Evolutionary conservation across 2,888 invertebrate species (phyloP).

Genomic region (Orthonevra nobilis): DNA sequence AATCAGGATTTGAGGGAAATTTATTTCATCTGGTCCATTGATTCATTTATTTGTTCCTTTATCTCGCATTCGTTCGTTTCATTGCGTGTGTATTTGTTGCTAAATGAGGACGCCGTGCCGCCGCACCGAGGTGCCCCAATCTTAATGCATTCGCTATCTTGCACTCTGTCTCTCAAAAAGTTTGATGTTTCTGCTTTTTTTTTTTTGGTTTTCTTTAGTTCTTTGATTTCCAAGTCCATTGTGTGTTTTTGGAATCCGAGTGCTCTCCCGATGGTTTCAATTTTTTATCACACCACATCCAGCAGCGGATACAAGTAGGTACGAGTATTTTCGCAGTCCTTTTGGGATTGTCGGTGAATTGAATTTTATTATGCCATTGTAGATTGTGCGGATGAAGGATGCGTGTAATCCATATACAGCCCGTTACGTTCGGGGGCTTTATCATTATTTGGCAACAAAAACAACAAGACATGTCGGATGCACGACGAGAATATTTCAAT

Average conservation of each 20-base stretch:
- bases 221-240: slow-evolving; percentile 1
- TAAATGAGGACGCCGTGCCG: slow-evolving; percentile 25
- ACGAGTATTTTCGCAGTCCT: slow-evolving; percentile 33
- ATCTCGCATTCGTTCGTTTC: slow-evolving; percentile 60
- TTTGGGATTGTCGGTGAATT: slow-evolving; percentile 52
- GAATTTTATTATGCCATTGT: slow-evolving; percentile 62
- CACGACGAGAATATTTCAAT: slow-evolving; percentile 31
- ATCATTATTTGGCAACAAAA: slow-evolving; percentile 65
- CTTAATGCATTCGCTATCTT: slow-evolving; percentile 70
- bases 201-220: too few species aligned
- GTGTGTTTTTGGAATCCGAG: slow-evolving; percentile 52
- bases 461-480: too few species aligned
- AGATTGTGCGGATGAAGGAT: slow-evolving; percentile 54
- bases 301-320: slow-evolving; percentile 14
- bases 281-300: slow-evolving; percentile 61
- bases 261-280: slow-evolving; percentile 59
- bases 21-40: slow-evolving; percentile 70
- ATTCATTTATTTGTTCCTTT: slow-evolving; percentile 67
- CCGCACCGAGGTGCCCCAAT: slow-evolving; percentile 17
- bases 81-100: slow-evolving; percentile 38
- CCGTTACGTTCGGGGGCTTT: slow-evolving; percentile 37
- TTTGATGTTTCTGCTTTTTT: slow-evolving; percentile 39
- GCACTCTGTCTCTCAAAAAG: slow-evolving; percentile 61
- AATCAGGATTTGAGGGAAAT: slow-evolving; percentile 70
- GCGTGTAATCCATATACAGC: slow-evolving; percentile 62